Evolutionary conservation across 2,113 vertebrate genomes (phyloP).

Genomic region (Campylomormyrus numenius): DNA sequence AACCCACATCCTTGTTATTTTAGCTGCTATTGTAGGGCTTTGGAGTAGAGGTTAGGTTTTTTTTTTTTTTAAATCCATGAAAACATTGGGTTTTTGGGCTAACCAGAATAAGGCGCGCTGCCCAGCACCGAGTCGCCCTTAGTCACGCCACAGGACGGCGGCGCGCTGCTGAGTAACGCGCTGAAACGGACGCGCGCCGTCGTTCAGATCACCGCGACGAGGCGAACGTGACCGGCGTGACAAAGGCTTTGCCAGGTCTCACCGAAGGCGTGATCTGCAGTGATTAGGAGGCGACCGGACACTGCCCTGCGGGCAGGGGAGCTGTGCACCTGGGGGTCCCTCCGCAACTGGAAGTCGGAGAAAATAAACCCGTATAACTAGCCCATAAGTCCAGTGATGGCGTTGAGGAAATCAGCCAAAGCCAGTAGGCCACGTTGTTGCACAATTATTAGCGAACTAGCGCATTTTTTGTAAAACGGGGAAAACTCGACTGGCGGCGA

Average conservation of each 20-base stretch:
- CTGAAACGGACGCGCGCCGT: not conserved
- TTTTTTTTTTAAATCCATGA: slow-evolving; percentile 8
- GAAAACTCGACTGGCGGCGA: not conserved
- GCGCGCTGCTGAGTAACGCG: no score
- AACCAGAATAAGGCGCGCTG: slow-evolving; percentile 27
- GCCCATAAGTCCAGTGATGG: not conserved
- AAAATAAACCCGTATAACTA: not conserved
- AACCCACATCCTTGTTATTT: slow-evolving; percentile 33
- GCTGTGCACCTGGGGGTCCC: not conserved
- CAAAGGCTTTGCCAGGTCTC: not conserved
- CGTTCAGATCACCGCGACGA: not conserved
- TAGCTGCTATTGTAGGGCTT: slow-evolving; percentile 28
- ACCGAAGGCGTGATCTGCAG: not conserved
- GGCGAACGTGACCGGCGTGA: not conserved
- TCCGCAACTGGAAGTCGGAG: not conserved
- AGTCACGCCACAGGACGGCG: slow-evolving; percentile 2
- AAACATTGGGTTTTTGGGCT: slow-evolving; percentile 30
- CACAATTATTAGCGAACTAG: not conserved
- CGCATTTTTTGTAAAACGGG: not conserved
- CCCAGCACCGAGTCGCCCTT: not conserved
- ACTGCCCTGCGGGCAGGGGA: not conserved
- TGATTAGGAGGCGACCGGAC: not conserved
- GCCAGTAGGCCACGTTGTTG: not conserved
- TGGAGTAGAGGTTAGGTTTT: slow-evolving; percentile 18
- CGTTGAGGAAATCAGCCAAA: not conserved